These are phyloP conservation scores for Pantherophis vulpinus DNA, from an alignment of 2,797 vertebrate genomes.

Conservation along the genomic window DNA sequence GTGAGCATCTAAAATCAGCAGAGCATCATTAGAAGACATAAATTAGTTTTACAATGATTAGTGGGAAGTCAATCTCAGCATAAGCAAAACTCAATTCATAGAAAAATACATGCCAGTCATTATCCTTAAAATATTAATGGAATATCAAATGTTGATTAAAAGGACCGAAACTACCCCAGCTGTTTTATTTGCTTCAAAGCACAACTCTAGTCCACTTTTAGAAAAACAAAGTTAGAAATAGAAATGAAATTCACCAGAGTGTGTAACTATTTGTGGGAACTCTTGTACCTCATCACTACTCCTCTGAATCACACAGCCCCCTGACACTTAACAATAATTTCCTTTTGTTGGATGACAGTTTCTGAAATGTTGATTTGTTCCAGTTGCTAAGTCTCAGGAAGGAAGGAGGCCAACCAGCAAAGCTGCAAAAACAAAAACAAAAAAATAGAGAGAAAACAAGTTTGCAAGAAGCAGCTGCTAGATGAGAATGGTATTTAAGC, in stretches of 20 bases:
- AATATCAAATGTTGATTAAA: not conserved
- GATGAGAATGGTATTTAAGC: not conserved
- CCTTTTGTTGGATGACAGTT: not conserved
- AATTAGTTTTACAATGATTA: not conserved
- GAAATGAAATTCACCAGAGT: not conserved
- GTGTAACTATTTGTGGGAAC: not conserved
- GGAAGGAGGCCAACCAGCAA: not conserved
- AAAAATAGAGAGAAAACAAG: not conserved
- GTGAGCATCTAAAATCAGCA: not conserved
- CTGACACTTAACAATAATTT: rapidly evolving
- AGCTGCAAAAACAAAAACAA: not conserved
- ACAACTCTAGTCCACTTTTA: not conserved
- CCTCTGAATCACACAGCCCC: not conserved
- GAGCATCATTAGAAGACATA: not conserved
- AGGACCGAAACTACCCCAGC: not conserved
- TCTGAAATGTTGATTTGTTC: conserved; percentile 2
- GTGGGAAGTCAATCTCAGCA: not conserved
- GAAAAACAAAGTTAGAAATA: not conserved
- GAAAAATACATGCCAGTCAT: not conserved
- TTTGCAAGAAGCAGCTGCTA: not conserved
- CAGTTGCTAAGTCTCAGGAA: not conserved
- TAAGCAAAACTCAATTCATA: not conserved
- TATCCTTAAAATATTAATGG: not conserved
- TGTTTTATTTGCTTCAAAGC: not conserved
- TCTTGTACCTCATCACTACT: not conserved